Evolutionary conservation across 2,797 vertebrate species (phyloP).

Genomic region (Oophaga sylvatica): DNA sequence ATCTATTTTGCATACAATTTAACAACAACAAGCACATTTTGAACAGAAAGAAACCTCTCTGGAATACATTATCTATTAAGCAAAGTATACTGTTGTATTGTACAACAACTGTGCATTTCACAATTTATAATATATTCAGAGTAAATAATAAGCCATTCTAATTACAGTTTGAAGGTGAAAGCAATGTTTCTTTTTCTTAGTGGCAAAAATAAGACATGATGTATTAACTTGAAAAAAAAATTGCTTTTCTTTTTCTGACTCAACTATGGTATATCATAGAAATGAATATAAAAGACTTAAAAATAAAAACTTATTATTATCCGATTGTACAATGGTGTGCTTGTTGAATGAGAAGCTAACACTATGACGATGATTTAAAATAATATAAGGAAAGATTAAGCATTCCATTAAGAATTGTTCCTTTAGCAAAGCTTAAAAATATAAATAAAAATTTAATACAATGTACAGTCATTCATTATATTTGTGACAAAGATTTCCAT

Average conservation of each 20-base stretch:
- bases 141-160: neutral
- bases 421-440: constrained; percentile 2
- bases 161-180: constrained; percentile 20
- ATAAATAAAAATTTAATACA: neutral
- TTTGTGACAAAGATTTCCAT: neutral
- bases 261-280: neutral
- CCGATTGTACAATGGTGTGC: neutral
- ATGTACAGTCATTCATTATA: neutral
- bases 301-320: neutral
- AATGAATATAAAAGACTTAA: neutral
- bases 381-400: neutral
- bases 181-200: neutral
- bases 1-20: neutral
- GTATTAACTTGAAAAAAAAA: neutral
- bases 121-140: neutral
- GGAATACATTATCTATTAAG: neutral
- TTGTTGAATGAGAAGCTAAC: neutral
- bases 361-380: neutral
- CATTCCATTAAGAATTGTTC: neutral
- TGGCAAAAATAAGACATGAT: neutral
- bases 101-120: neutral
- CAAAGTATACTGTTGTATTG: neutral
- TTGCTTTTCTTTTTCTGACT: neutral
- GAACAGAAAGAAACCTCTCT: neutral
- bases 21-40: neutral